Percentiles rank a stretch among this genome's conserved stretches.
phyloP scores from a whole-genome alignment of 2,888 invertebrate genomes.

The Gymnoscelis rufifasciata region DNA sequence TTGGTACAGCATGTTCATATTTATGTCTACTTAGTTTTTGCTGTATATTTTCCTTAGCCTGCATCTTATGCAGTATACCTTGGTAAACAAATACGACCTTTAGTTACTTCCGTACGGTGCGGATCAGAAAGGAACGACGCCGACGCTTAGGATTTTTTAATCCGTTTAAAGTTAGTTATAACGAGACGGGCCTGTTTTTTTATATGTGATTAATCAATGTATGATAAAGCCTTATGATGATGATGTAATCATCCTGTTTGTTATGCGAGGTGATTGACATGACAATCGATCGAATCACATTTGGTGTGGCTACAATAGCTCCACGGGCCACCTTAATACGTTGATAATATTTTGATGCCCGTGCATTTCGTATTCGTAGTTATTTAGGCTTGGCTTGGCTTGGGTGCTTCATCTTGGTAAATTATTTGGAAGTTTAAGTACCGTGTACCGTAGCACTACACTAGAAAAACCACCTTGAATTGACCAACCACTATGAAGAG shows the following conservation, averaged over 20 bases:
- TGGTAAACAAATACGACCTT: conserved; percentile 54
- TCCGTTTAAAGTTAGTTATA: too few relatives aligned
- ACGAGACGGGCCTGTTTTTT: too few relatives aligned
- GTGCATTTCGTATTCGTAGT: neutral
- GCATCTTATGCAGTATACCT: conserved; percentile 35
- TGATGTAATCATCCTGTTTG: conserved; percentile 19
- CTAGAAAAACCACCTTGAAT: too few relatives aligned
- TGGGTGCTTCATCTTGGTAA: too few relatives aligned
- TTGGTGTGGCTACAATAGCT: conserved; percentile 9
- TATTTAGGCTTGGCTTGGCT: too few relatives aligned
- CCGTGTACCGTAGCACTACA: too few relatives aligned
- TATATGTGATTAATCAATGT: too few relatives aligned
- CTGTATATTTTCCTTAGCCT: conserved; percentile 43
- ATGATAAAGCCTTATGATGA: too few relatives aligned
- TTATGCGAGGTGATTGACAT: conserved; percentile 24
- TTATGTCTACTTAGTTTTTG: conserved; percentile 61
- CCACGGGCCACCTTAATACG: conserved; percentile 2
- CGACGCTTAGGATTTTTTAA: too few relatives aligned
- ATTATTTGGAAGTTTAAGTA: too few relatives aligned
- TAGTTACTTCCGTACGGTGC: conserved; percentile 22
- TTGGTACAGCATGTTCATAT: conserved; percentile 58
- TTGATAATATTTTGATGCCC: neutral
- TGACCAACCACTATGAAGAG: too few relatives aligned
- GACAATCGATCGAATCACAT: conserved; percentile 16
- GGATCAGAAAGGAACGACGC: conserved; percentile 18